Base-by-base conservation (phyloP, 2,113 vertebrate genomes). In the Synodontis membranacea region DNA sequence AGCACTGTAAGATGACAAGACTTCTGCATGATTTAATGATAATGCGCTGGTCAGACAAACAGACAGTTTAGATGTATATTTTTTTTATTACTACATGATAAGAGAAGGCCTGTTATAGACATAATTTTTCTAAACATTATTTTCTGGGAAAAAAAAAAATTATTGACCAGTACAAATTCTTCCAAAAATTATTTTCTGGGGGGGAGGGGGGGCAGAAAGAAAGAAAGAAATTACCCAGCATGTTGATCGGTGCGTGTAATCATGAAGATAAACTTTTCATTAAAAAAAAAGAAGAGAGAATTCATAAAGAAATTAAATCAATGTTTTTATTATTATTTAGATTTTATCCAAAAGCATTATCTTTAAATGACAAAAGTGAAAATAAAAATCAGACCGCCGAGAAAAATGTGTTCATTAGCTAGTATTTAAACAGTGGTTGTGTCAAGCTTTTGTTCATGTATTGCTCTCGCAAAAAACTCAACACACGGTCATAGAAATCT, bases 261-360 rank as follows among this genome's bases (percentile, higher is more conserved):
- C 28, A 14, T n/a, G 60, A 31, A 62, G 60, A 14, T 23, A 8
- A 4, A 56, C 23, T 25, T 62, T 62, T 62, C 8, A 62, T 31
- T 62, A n/a, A 9, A 11, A n/a, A n/a, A n/a, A 12, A 14, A 31
- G 0, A n/a, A 46, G 23, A 44, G 72, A 75, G 4, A 28, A 14
- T 46, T 28, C 10, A 46, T 28, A 6, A 14, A 44, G 74, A 72
- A 86, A 19, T 48, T 21, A 72, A 50, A 78, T 0, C n/a, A 42
- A 42, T 78, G 21, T 37, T 82, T 88, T 44, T 42, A n/a, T 39
- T 78, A 86, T 56, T 28, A 70, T 79, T 50, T 74, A 34, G 21
- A 66, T 80, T 42, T 56, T 9, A 25, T 28, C 11, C 66, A 83
- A 78, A 88, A 86, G 21, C 58, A 88, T 37, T 3, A 80, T 52